Conservation (phyloP, 1,140 invertebrate species). For the Yoshiicerus persimilis region DNA sequence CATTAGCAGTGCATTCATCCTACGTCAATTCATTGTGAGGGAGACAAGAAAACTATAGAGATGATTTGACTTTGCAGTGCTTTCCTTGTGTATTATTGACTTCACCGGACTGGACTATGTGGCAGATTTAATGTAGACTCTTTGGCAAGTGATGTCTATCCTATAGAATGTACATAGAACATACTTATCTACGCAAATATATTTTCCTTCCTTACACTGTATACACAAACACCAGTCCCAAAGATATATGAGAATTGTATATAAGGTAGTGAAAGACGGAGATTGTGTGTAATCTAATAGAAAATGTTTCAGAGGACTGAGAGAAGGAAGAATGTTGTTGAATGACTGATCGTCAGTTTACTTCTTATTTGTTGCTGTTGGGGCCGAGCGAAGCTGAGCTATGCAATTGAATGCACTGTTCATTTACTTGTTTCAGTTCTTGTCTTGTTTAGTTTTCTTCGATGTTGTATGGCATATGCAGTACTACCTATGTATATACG, state of each 20-base stretch:
- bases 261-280: not conserved
- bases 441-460: not conserved
- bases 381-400: not conserved
- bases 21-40: not conserved
- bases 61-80: too few species aligned
- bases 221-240: not conserved
- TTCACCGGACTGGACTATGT: not conserved
- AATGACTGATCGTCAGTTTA: not conserved
- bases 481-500: too few species aligned
- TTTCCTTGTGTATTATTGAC: not conserved
- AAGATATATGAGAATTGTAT: not conserved
- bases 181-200: not conserved
- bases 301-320: too few species aligned
- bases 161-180: not conserved
- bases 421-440: not conserved
- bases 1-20: not conserved
- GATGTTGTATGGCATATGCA: too few species aligned
- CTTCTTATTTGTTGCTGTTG: not conserved
- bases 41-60: not conserved
- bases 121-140: not conserved
- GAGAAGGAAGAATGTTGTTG: not conserved
- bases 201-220: not conserved
- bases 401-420: not conserved
- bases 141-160: too few species aligned
- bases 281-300: not conserved